Base-by-base conservation (phyloP, 2,888 invertebrate species). In the Nomada flava region DNA sequence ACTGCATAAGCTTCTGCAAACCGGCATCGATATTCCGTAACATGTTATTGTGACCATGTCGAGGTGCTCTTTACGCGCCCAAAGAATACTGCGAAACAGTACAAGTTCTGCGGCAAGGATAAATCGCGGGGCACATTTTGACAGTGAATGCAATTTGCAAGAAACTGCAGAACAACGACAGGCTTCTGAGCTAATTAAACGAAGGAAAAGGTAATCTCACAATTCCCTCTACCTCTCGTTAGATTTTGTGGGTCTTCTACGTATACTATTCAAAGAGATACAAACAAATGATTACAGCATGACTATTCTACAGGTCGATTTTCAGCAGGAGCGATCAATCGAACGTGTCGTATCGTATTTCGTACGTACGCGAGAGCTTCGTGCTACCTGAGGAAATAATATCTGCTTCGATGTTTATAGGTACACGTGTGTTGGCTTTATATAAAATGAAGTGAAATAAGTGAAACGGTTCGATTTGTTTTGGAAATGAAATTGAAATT, bases 121-220 rank as follows among this genome's bases (percentile, higher is more conserved):
- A 77, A 65, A 71, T 74, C 36, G 52, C 15, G 29, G 65, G 64
- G 55, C 55, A n/a, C 29, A 57, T 73, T 86, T 84, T 70, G 59
- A 82, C 69, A 57, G 65, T 76, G 36, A 75, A 74, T 78, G 44
- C 53, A 74, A 71, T 78, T 74, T 64, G 53, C 65, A 57, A 73
- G 55, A 83, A 85, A 78, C 44, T 77, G 26, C 50, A 76, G 18
- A 55, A 26, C 64, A 18, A 57, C 71, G 63, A 71, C 75, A 73
- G 89, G 88, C 89, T 90, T 90, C 90, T 89, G 79, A 88, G 87
- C 88, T 87, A 88, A 90, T 90, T 90, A 88, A 55, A 73, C 4
- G 63, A 77, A 77, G 72, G 78, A 70, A 63, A 23, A 64, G 52
- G 60, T 71, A 84, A 85, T 74, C 71, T 65, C 57, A 15, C 71